phyloP scores from a whole-genome alignment of 2,797 vertebrate species.

The Crenichthys baileyi region DNA sequence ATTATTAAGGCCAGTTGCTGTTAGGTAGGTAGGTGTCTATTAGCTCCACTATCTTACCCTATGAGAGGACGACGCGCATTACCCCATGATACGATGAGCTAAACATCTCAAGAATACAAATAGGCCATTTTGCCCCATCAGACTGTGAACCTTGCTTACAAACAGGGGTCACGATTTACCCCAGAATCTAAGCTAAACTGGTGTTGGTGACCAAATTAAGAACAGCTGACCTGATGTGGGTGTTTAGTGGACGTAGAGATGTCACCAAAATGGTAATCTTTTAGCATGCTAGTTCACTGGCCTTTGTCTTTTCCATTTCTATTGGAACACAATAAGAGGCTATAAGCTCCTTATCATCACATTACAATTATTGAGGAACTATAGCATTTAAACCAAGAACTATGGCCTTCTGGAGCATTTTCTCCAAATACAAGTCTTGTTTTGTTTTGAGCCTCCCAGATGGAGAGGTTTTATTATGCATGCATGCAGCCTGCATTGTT shows the following conservation, averaged over 20 bases:
- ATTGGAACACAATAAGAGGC: constrained; percentile 69
- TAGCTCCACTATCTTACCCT: constrained; percentile 50
- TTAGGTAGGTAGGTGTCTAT: constrained; percentile 60
- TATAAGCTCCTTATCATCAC: constrained; percentile 80
- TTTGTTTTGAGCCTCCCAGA: constrained; percentile 62
- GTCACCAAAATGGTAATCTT: constrained; percentile 73
- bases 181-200: constrained; percentile 54
- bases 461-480: constrained; percentile 65
- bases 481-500: constrained; percentile 56
- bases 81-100: constrained; percentile 61
- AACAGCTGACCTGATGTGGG: constrained; percentile 78
- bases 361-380: constrained; percentile 73
- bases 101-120: constrained; percentile 66
- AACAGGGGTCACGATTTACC: constrained; percentile 73
- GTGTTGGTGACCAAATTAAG: constrained; percentile 75
- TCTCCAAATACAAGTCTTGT: constrained; percentile 47
- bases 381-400: constrained; percentile 40
- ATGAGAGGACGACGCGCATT: constrained; percentile 41
- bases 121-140: constrained; percentile 57
- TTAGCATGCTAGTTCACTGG: constrained; percentile 44
- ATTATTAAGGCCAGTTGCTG: constrained; percentile 30
- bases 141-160: constrained; percentile 60
- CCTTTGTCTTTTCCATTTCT: constrained; percentile 63
- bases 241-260: constrained; percentile 75
- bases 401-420: constrained; percentile 38